Conservation (phyloP, 2,113 vertebrate species). For the Pollachius pollachius region DNA sequence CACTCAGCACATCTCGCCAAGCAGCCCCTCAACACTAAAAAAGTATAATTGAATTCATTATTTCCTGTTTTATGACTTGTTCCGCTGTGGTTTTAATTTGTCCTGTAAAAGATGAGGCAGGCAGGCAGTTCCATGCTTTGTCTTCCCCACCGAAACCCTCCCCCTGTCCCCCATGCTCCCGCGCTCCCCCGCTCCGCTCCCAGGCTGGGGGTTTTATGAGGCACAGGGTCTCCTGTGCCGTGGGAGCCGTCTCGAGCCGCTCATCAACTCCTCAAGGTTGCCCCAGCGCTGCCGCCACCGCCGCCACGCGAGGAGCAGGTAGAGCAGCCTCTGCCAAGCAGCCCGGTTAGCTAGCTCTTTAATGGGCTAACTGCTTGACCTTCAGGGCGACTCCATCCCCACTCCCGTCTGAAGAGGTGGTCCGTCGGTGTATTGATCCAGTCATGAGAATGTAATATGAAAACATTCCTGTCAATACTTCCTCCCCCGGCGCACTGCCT, state of each 20-base stretch:
- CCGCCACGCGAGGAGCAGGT: slow-evolving; percentile 42
- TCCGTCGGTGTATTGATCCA: slow-evolving; percentile 68
- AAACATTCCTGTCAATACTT: slow-evolving; percentile 70
- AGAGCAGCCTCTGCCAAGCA: slow-evolving; percentile 52
- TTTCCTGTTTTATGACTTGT: slow-evolving; percentile 78
- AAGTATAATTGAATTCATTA: slow-evolving; percentile 80
- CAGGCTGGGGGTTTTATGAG: slow-evolving; percentile 65
- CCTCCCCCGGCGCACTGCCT: slow-evolving; percentile 47
- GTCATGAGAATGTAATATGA: slow-evolving; percentile 71
- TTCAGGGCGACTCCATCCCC: slow-evolving; percentile 59
- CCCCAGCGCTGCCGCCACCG: slow-evolving; percentile 49
- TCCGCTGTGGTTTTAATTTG: slow-evolving; percentile 76
- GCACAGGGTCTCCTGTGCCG: slow-evolving; percentile 59
- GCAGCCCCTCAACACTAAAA: slow-evolving; percentile 75
- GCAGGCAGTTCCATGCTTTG: slow-evolving; percentile 57
- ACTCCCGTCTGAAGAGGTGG: slow-evolving; percentile 55
- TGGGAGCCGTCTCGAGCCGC: slow-evolving; percentile 65
- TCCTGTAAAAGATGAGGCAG: slow-evolving; percentile 72
- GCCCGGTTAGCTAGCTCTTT: slow-evolving; percentile 53
- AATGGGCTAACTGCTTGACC: slow-evolving; percentile 69
- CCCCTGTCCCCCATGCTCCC: slow-evolving; percentile 52
- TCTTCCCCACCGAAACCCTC: slow-evolving; percentile 49
- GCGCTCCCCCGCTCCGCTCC: slow-evolving; percentile 55
- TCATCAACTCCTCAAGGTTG: slow-evolving; percentile 75
- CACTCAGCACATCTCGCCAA: slow-evolving; percentile 73